A percentile compares a stretch with the other conserved stretches of the same genome.
phyloP scores from a whole-genome alignment of 2,113 vertebrate genomes.

The Apteryx mantelli region DNA sequence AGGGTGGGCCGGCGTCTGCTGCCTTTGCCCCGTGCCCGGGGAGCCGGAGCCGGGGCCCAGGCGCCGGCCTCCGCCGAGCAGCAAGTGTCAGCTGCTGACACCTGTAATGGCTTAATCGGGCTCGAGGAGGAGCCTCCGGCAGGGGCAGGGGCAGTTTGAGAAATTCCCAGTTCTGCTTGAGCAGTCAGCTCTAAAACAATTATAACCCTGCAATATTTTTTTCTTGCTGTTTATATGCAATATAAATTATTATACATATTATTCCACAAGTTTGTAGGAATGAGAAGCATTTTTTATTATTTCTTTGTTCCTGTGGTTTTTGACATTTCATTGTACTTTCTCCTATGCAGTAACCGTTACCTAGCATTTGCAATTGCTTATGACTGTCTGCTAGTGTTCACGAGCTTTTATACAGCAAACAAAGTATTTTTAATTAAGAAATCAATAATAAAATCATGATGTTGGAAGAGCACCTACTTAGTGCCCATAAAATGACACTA shows the following conservation, averaged over 20 bases:
- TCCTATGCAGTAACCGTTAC: background rate
- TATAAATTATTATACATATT: background rate
- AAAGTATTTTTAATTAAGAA: background rate
- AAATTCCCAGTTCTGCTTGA: background rate
- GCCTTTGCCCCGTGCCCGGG: too few relatives aligned
- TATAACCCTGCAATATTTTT: background rate
- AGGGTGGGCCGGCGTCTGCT: too few relatives aligned
- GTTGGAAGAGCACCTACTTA: background rate
- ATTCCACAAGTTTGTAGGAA: background rate
- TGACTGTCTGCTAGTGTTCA: background rate
- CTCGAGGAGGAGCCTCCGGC: background rate
- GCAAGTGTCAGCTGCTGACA: background rate
- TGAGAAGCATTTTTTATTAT: background rate
- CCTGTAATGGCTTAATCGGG: background rate
- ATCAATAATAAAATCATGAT: background rate
- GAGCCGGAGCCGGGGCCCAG: too few relatives aligned
- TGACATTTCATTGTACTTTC: background rate
- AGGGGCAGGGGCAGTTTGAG: background rate
- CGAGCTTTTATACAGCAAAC: background rate
- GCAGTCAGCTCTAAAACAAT: background rate
- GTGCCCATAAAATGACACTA: background rate
- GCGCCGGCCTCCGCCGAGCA: background rate
- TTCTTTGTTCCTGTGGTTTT: background rate
- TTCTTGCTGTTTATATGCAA: background rate
- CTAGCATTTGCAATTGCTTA: background rate